Percentiles rank a stretch among this genome's conserved stretches.
phyloP scores from a whole-genome alignment of 2,113 vertebrate genomes.

The Cettia cetti region DNA sequence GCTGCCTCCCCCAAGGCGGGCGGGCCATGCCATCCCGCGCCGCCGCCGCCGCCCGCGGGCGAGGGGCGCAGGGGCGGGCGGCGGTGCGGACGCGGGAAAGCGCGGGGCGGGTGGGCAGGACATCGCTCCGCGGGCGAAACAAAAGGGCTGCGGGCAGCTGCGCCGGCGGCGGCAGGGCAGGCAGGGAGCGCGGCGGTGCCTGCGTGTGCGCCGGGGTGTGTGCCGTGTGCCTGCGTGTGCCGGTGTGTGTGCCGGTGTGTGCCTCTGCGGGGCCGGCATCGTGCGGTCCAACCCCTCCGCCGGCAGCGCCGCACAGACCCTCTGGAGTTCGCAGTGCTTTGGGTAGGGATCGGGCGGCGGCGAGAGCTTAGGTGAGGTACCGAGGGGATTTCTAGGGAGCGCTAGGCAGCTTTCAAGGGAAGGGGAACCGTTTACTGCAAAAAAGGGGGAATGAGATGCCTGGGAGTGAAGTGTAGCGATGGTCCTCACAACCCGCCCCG shows the following conservation, averaged over 20 bases:
- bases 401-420: not conserved
- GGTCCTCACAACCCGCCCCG: not conserved
- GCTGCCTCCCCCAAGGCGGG: too few relatives aligned
- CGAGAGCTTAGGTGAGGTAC: not conserved
- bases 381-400: not conserved
- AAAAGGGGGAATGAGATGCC: not conserved
- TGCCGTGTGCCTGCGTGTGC: not conserved
- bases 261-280: conserved; percentile 1
- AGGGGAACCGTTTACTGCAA: not conserved
- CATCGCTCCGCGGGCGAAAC: conserved; percentile 49
- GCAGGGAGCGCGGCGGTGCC: not conserved
- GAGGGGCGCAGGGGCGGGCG: too few relatives aligned
- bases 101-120: not conserved
- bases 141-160: conserved; percentile 43
- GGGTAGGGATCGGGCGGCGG: not conserved
- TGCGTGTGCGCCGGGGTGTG: too few relatives aligned
- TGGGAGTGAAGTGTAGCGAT: not conserved
- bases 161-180: not conserved
- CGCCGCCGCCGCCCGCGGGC: too few relatives aligned
- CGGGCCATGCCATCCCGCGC: too few relatives aligned
- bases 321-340: not conserved
- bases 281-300: not conserved
- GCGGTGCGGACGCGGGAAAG: too few relatives aligned
- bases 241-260: not conserved
- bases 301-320: not conserved